Conservation (phyloP, 1,140 invertebrate genomes). For the Lepidurus apus region DNA sequence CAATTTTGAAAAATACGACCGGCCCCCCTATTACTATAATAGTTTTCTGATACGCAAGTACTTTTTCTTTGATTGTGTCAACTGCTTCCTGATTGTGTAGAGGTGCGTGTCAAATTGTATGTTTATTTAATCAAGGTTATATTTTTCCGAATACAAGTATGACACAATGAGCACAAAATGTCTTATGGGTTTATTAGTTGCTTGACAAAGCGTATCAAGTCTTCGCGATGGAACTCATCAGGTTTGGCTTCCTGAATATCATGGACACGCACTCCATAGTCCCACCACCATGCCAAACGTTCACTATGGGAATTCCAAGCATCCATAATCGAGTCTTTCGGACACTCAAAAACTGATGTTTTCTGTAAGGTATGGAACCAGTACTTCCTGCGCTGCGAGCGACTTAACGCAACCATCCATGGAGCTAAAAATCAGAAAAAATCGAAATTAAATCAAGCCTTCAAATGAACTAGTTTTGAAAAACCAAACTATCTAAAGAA, state of each 20-base stretch:
- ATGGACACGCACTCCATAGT: background rate
- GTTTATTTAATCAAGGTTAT: no score
- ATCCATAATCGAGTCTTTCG: conserved; percentile 44
- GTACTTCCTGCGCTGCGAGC: conserved; percentile 47
- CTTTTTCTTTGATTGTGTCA: no score
- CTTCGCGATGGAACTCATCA: background rate
- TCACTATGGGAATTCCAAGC: background rate
- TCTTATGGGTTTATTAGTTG: background rate
- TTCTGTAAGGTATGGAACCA: conserved; percentile 48
- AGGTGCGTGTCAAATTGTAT: no score
- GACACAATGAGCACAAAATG: no score
- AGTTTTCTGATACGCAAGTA: no score
- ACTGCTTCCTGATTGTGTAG: no score
- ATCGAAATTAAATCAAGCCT: background rate
- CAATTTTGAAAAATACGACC: no score
- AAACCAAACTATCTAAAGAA: no score
- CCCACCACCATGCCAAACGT: conserved; percentile 12
- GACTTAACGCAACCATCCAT: conserved; percentile 52
- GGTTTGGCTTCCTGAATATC: background rate
- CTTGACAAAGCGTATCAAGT: background rate
- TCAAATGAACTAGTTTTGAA: no score
- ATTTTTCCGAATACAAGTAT: no score
- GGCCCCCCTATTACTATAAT: no score
- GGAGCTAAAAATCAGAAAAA: conserved; percentile 41
- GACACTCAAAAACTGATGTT: conserved; percentile 46